These are phyloP conservation scores for Helarctos malayanus DNA, from an alignment of 2,797 vertebrate species.

Conservation along the genomic window DNA sequence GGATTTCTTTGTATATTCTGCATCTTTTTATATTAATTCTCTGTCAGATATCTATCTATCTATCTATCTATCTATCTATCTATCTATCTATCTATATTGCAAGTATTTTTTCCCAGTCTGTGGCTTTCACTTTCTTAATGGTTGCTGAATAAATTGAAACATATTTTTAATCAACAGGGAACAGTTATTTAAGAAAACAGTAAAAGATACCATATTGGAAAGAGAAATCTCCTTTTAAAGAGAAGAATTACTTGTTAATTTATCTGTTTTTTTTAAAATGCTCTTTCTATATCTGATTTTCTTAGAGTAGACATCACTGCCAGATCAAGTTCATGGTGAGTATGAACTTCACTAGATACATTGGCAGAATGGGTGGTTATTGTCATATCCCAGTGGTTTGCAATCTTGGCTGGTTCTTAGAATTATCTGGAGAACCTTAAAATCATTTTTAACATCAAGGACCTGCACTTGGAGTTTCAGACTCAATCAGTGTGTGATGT, in stretches of 20 bases:
- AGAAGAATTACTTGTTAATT: neutral
- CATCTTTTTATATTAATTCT: neutral
- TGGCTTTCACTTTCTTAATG: neutral
- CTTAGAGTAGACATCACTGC: neutral
- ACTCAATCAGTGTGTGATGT: neutral
- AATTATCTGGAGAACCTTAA: neutral
- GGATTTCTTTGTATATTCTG: neutral
- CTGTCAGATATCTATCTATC: neutral
- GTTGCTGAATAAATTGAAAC: neutral
- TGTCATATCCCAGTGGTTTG: neutral
- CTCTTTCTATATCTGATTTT: neutral
- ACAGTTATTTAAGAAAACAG: neutral
- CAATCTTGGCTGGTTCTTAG: neutral
- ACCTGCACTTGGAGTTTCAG: neutral
- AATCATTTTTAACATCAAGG: neutral
- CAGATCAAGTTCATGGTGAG: neutral
- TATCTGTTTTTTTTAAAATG: neutral
- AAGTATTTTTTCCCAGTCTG: neutral
- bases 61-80: neutral
- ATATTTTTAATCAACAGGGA: neutral
- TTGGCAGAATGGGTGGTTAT: neutral
- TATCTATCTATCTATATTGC: neutral
- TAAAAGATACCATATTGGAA: neutral
- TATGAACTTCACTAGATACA: neutral
- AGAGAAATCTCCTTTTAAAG: neutral